Evolutionary conservation across 2,113 vertebrate genomes (phyloP).

Genomic region (Corvus cornix): DNA sequence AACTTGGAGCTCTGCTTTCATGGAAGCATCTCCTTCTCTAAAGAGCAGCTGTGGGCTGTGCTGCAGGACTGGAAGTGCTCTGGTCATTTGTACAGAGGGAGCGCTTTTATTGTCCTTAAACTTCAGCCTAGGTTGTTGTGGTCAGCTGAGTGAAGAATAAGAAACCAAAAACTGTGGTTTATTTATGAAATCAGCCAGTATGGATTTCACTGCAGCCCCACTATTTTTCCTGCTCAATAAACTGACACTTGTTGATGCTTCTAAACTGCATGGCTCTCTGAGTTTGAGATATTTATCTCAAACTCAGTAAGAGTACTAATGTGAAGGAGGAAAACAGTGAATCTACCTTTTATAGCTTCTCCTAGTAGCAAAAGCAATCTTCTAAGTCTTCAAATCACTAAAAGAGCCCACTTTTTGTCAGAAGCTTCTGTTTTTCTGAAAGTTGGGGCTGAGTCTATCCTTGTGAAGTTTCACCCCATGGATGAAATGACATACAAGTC

Average conservation of each 20-base stretch:
- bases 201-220: background rate
- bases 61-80: background rate
- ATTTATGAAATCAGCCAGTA: background rate
- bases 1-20: background rate
- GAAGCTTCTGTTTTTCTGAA: background rate
- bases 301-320: background rate
- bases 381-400: background rate
- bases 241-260: background rate
- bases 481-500: background rate
- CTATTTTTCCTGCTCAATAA: background rate
- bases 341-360: background rate
- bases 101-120: background rate
- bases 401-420: background rate
- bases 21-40: background rate
- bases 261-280: background rate
- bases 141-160: background rate
- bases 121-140: background rate
- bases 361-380: background rate
- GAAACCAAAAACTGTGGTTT: background rate
- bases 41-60: background rate
- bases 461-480: background rate
- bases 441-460: background rate
- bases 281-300: background rate
- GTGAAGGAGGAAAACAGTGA: background rate
- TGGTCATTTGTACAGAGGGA: background rate